phyloP scores from a whole-genome alignment of 2,797 vertebrate genomes.

The Coregonus suidteri region DNA sequence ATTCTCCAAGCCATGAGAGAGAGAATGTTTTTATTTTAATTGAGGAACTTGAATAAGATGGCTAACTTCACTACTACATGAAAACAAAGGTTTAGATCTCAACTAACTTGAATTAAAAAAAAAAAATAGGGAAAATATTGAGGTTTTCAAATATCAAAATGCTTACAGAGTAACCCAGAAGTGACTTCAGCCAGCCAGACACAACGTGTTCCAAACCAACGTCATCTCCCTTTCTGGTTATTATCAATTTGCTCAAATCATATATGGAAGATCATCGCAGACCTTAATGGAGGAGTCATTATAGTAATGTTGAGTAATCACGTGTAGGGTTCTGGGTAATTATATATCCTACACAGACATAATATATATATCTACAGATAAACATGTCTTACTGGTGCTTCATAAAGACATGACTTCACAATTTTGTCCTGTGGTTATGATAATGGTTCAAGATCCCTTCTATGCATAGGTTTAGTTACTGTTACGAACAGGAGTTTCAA shows the following conservation, averaged over 20 bases:
- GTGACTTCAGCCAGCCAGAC: not conserved
- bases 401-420: not conserved
- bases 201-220: slow-evolving; percentile 5
- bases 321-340: not conserved
- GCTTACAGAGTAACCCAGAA: not conserved
- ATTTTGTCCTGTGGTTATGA: not conserved
- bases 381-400: not conserved
- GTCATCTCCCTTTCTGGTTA: slow-evolving; percentile 17
- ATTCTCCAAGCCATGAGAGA: not conserved
- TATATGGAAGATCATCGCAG: slow-evolving; percentile 1
- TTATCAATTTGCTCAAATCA: not conserved
- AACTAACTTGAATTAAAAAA: not conserved
- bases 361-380: not conserved
- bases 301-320: not conserved
- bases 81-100: not conserved
- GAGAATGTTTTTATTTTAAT: not conserved
- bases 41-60: not conserved
- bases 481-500: not conserved
- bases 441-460: not conserved
- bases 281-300: not conserved
- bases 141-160: not conserved
- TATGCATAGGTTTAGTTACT: not conserved
- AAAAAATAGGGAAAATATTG: not conserved
- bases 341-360: not conserved
- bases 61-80: not conserved